phyloP scores from a whole-genome alignment of 2,888 invertebrate genomes.

The Tenodera sinensis region DNA sequence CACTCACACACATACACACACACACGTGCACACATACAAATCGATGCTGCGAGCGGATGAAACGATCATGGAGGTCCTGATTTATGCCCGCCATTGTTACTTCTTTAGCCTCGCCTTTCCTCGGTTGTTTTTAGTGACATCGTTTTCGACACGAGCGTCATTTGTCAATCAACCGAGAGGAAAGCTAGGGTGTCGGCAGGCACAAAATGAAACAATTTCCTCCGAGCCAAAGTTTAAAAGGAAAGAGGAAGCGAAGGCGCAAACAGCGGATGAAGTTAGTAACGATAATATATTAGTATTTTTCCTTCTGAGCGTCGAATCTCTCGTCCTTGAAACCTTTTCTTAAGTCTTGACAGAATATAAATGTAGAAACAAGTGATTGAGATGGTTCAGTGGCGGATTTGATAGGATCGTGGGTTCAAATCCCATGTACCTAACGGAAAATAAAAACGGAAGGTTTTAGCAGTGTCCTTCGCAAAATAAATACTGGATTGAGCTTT shows the following conservation, averaged over 20 bases:
- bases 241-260: background rate
- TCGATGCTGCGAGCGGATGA: background rate
- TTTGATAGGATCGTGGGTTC: too few relatives aligned
- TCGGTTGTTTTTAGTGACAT: background rate
- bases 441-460: too few relatives aligned
- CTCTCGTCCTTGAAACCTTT: background rate
- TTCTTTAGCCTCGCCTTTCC: background rate
- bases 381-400: too few relatives aligned
- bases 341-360: background rate
- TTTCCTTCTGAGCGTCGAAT: background rate
- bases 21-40: background rate
- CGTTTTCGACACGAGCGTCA: background rate
- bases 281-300: background rate
- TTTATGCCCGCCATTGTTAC: background rate
- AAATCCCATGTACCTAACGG: too few relatives aligned
- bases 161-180: slow-evolving; percentile 1
- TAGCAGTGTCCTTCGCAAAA: too few relatives aligned
- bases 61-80: background rate
- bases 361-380: too few relatives aligned
- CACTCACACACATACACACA: too few relatives aligned
- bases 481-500: too few relatives aligned
- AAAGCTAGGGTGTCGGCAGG: background rate
- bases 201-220: background rate
- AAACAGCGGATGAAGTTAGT: background rate
- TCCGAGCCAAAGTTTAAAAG: background rate